Evolutionary conservation across 2,888 invertebrate species (phyloP).

Genomic region (Automeris io): DNA sequence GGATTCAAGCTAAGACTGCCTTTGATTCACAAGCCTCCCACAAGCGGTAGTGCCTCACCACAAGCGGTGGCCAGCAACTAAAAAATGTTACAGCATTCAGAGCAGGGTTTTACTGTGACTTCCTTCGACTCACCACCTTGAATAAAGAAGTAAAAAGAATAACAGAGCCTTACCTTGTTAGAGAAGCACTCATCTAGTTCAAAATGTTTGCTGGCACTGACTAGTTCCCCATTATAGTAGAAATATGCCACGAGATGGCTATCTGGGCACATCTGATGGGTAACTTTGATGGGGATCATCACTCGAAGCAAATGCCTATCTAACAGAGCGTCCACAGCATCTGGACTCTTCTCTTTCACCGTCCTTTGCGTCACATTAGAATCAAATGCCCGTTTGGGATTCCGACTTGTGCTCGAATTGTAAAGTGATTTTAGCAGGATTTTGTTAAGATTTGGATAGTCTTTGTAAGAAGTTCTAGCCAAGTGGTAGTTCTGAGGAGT

Average conservation of each 20-base stretch:
- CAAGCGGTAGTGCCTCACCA: too few species aligned
- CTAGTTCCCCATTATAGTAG: constrained; percentile 71
- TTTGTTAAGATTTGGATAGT: neutral
- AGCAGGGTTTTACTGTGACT: too few species aligned
- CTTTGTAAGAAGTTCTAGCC: neutral
- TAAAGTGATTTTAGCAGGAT: neutral
- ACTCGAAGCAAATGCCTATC: constrained; percentile 48
- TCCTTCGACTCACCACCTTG: too few species aligned
- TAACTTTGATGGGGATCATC: constrained; percentile 59
- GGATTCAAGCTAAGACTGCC: too few species aligned
- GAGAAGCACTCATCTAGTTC: constrained; percentile 75
- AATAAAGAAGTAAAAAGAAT: too few species aligned
- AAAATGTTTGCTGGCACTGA: constrained; percentile 74
- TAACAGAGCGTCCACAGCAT: constrained; percentile 36
- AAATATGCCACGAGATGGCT: constrained; percentile 75
- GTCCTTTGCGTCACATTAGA: neutral
- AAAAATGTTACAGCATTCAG: too few species aligned
- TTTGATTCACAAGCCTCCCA: too few species aligned
- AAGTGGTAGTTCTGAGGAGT: too few species aligned
- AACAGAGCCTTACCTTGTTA: constrained; percentile 79
- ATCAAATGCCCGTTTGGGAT: neutral
- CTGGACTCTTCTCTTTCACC: too few species aligned
- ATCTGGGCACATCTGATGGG: constrained; percentile 71
- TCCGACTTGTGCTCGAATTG: neutral
- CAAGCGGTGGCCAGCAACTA: too few species aligned